Evolutionary conservation across 1,140 invertebrate species (phyloP).

Genomic region (Micrasema longulum): DNA sequence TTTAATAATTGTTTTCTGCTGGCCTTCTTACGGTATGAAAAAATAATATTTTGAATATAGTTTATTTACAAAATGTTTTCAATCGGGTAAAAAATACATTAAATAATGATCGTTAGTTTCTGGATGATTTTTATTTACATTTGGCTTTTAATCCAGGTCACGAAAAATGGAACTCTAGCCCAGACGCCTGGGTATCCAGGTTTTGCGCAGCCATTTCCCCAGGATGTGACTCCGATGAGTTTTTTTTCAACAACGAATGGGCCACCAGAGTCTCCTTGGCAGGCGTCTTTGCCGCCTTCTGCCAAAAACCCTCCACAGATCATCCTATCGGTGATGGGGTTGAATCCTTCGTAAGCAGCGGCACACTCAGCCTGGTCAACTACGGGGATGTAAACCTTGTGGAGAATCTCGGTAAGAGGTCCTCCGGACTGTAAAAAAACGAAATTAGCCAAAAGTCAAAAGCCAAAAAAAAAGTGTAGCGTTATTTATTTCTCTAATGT

Average conservation of each 20-base stretch:
- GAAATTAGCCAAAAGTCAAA: too few species aligned
- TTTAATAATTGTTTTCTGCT: too few species aligned
- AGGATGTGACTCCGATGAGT: constrained; percentile 70
- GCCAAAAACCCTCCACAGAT: constrained; percentile 73
- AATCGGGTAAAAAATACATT: too few species aligned
- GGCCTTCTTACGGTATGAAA: too few species aligned
- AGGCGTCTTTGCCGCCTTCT: constrained; percentile 62
- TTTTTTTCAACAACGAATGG: constrained; percentile 68
- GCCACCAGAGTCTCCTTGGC: constrained; percentile 76
- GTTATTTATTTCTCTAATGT: too few species aligned
- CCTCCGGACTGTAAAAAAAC: constrained; percentile 42
- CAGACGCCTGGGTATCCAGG: constrained; percentile 70
- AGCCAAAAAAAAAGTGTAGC: too few species aligned
- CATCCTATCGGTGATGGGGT: constrained; percentile 72
- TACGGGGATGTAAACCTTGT: constrained; percentile 61
- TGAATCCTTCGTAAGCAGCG: constrained; percentile 52
- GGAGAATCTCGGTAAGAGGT: constrained; percentile 56
- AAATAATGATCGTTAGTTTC: too few species aligned
- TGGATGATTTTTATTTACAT: too few species aligned
- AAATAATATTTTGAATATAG: too few species aligned
- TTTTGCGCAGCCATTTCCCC: constrained; percentile 67
- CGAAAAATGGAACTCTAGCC: constrained; percentile 56
- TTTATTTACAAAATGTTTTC: too few species aligned
- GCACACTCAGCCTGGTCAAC: constrained; percentile 58
- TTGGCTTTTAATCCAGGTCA: too few species aligned